Conservation (phyloP, 1,140 invertebrate genomes). For the Drosophila athabasca region DNA sequence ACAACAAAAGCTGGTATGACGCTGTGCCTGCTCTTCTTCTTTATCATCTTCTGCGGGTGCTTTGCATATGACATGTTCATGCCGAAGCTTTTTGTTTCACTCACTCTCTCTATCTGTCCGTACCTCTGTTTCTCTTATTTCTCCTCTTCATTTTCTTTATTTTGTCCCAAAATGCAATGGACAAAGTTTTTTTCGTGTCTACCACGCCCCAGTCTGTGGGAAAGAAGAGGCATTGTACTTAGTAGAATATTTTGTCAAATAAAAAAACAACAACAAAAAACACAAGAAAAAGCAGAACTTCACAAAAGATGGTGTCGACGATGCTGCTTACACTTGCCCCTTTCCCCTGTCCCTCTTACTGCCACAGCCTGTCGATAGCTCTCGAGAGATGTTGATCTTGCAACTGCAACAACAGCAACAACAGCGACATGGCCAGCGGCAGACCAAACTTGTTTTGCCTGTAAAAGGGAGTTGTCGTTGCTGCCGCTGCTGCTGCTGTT, state of each 20-base stretch:
- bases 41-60: conserved; percentile 54
- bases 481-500: conserved; percentile 33
- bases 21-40: conserved; percentile 18
- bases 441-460: conserved; percentile 78
- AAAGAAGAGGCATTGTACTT: conserved; percentile 53
- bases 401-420: conserved; percentile 38
- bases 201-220: conserved; percentile 38
- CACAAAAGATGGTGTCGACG: conserved; percentile 62
- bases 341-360: conserved; percentile 1
- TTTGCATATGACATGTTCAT: conserved; percentile 59
- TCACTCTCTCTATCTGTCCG: conserved; percentile 22
- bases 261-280: conserved; percentile 21
- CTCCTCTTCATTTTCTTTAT: conserved; percentile 13
- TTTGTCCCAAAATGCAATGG: conserved; percentile 43
- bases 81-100: conserved; percentile 18
- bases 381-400: conserved; percentile 74
- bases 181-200: conserved; percentile 45
- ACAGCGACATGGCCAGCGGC: conserved; percentile 65
- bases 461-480: conserved; percentile 73
- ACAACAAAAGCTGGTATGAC: conserved; percentile 57
- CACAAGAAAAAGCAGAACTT: conserved; percentile 30
- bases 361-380: conserved; percentile 70
- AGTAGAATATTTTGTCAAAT: conserved; percentile 40
- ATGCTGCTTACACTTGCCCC: conserved; percentile 46
- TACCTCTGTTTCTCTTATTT: conserved; percentile 2